Evolutionary conservation across 2,888 invertebrate species (phyloP).

Genomic region (Drosophila anomelani): DNA sequence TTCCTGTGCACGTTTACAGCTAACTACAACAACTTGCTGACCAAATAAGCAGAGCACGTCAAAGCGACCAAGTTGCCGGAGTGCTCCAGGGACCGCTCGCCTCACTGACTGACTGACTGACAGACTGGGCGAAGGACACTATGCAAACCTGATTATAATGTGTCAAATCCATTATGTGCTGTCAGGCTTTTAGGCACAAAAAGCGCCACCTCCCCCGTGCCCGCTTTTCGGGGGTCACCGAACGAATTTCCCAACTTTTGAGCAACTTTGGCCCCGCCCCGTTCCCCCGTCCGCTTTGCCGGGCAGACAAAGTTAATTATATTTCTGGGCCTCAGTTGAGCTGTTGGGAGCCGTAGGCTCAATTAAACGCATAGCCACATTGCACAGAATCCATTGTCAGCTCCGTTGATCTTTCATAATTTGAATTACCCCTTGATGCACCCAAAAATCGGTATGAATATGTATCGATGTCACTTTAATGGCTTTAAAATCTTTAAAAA

Average conservation of each 20-base stretch:
- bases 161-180: slow-evolving; percentile 79
- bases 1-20: slow-evolving; percentile 8
- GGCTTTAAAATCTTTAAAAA: background rate
- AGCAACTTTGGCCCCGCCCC: slow-evolving; percentile 46
- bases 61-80: slow-evolving; percentile 50
- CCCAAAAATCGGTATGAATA: background rate
- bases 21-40: slow-evolving; percentile 40
- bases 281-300: slow-evolving; percentile 2
- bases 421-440: background rate
- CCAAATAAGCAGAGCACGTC: slow-evolving; percentile 60
- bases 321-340: slow-evolving; percentile 63
- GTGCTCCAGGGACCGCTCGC: slow-evolving; percentile 37
- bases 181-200: slow-evolving; percentile 60
- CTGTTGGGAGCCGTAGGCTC: slow-evolving; percentile 49
- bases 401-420: background rate
- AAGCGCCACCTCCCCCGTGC: slow-evolving; percentile 18
- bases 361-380: slow-evolving; percentile 55
- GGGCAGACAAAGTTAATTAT: slow-evolving; percentile 74
- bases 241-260: slow-evolving; percentile 44
- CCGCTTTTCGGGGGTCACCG: slow-evolving; percentile 32
- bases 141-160: slow-evolving; percentile 78
- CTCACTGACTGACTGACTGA: slow-evolving; percentile 38
- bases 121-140: slow-evolving; percentile 49
- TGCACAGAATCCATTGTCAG: slow-evolving; percentile 7
- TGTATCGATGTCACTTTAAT: background rate